Conservation (phyloP, 2,888 invertebrate species). For the Eristalis tenax region DNA sequence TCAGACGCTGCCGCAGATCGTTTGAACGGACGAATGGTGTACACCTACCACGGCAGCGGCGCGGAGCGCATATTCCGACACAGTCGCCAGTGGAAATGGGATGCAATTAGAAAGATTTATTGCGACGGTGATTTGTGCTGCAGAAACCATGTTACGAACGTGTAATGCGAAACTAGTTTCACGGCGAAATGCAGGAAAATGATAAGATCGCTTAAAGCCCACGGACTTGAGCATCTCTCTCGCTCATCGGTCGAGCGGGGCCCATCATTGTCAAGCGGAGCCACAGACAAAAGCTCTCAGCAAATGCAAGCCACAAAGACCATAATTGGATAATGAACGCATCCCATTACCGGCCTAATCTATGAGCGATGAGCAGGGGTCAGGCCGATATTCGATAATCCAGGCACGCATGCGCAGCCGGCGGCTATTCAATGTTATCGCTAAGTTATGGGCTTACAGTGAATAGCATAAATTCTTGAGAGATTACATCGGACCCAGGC, state of each 20-base stretch:
- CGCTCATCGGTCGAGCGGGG: too few species aligned
- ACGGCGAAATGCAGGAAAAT: neutral
- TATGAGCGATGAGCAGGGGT: conserved; percentile 26
- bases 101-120: conserved; percentile 57
- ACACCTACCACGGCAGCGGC: neutral
- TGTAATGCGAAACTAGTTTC: conserved; percentile 24
- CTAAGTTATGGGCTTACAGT: conserved; percentile 30
- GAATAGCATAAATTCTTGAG: conserved; percentile 35
- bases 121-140: conserved; percentile 37
- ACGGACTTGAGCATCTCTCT: neutral
- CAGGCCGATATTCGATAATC: conserved; percentile 26
- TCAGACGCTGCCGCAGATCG: conserved; percentile 18
- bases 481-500: conserved; percentile 37
- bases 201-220: neutral
- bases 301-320: neutral
- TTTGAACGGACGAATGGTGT: conserved; percentile 2
- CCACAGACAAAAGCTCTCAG: conserved; percentile 14
- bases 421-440: conserved; percentile 30
- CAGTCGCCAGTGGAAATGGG: conserved; percentile 29
- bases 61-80: conserved; percentile 10
- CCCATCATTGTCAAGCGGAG: conserved; percentile 18
- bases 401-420: conserved; percentile 7
- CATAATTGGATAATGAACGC: conserved; percentile 41
- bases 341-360: conserved; percentile 24
- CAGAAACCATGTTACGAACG: conserved; percentile 25